Base-by-base conservation (phyloP, 2,113 vertebrate genomes). In the Erythrocebus patas region DNA sequence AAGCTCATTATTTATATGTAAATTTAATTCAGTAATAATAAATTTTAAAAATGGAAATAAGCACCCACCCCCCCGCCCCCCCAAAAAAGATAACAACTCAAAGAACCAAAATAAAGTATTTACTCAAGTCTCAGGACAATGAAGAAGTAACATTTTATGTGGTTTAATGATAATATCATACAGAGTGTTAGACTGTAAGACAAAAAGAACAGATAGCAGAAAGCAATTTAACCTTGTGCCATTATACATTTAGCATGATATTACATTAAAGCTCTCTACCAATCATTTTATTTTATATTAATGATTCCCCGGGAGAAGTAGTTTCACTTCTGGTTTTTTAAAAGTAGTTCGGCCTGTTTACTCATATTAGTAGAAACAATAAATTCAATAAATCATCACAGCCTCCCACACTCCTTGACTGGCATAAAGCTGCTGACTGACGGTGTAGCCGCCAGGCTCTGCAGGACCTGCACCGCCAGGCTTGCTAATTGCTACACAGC, bases 281-380 rank as follows among this genome's bases (percentile, higher is more conserved):
- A 57, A 80, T 76, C 83, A 79, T 61, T 83, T 78, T n/a, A 50
- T 78, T 80, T 93, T 75, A 83, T 48, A 50, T 89, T 83, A 75
- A 87, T 64, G 32, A 52, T 78, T 91, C 32, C 38, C 45, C n/a
- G 93, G 89, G 78, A 95, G 89, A 57, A 52, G 48, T 16, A 80
- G 40, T 96, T 86, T 96, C 50, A 75, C 70, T 95, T 25, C 12
- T 92, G 55, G 79, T 66, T 55, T 97, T 85, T 23, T 35, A 86
- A 88, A 61, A 66, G 18, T n/a, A 20, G 50, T 50, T 95, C 86
- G 89, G 18, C 82, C 45, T 95, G 78, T 91, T 91, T 97, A 89
- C 61, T 92, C 73, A 76, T 81, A 66, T 72, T 87, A 76, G 92
- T 93, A 82, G 70, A 96, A 92, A 92, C 72, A 95, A 96, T 86